Percentiles rank a stretch among this genome's conserved stretches.
Conservation (phyloP, 2,113 vertebrate species). For the Coptodon bakossiorum region DNA sequence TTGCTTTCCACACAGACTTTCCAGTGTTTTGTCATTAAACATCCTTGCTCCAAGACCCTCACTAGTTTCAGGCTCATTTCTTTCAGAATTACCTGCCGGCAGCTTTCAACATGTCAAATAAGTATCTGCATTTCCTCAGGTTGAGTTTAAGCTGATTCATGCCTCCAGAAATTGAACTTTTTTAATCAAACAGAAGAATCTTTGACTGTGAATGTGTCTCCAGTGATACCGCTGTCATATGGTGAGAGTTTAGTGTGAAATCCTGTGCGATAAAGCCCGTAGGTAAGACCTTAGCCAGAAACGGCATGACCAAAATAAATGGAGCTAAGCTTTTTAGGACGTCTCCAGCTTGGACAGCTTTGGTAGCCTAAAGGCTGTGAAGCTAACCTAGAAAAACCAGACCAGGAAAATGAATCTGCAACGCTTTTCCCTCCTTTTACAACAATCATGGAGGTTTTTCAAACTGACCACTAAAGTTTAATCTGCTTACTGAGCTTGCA, state of each 20-base stretch:
- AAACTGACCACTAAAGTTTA: not conserved
- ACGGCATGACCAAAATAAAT: not conserved
- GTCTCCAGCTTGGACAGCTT: not conserved
- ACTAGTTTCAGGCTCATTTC: not conserved
- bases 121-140: not conserved
- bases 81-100: not conserved
- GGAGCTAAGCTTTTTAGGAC: not conserved
- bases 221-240: not conserved
- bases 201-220: not conserved
- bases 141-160: not conserved
- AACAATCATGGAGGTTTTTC: not conserved
- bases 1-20: not conserved
- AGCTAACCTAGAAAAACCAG: not conserved
- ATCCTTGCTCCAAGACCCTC: not conserved
- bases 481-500: not conserved
- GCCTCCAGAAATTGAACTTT: not conserved
- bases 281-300: not conserved
- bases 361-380: not conserved
- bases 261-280: not conserved
- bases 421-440: not conserved
- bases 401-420: not conserved
- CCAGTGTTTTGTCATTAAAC: not conserved
- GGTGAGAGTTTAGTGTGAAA: not conserved
- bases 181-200: not conserved
- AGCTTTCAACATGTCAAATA: not conserved